Evolutionary conservation across 2,888 invertebrate species (phyloP).

Genomic region (Harpalus rubripes): DNA sequence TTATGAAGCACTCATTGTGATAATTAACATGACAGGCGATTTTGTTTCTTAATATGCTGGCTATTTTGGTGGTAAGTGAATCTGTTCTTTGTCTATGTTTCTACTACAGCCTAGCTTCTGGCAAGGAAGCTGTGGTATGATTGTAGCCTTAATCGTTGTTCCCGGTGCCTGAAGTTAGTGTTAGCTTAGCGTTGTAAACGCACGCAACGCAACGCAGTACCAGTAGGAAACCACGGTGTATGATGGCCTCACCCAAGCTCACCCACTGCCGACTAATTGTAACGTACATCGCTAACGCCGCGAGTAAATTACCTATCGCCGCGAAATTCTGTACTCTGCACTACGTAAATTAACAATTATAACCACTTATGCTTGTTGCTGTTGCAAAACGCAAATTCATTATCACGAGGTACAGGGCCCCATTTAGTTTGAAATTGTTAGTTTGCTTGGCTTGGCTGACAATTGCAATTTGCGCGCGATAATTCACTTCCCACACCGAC

Average conservation of each 20-base stretch:
- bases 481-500: constrained; percentile 50
- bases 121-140: background rate
- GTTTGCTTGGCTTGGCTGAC: constrained; percentile 49
- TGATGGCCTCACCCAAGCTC: constrained; percentile 22
- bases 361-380: constrained; percentile 64
- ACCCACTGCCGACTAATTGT: constrained; percentile 54
- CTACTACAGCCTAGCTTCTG: background rate
- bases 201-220: constrained; percentile 1
- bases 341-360: constrained; percentile 63
- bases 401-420: constrained; percentile 55
- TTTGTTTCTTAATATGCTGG: too few species aligned
- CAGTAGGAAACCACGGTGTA: constrained; percentile 30
- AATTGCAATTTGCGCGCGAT: constrained; percentile 62
- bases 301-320: constrained; percentile 63
- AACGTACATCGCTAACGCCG: constrained; percentile 58
- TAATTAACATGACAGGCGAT: too few species aligned
- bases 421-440: constrained; percentile 62
- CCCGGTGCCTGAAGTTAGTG: constrained; percentile 26
- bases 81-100: too few species aligned
- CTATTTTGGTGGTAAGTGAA: too few species aligned
- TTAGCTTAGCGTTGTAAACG: background rate
- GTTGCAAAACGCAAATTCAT: constrained; percentile 65
- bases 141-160: background rate
- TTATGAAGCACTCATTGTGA: too few species aligned
- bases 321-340: constrained; percentile 56